These are phyloP conservation scores for Elanus axillaris DNA, from an alignment of 2,113 vertebrate species.

Conservation along the genomic window DNA sequence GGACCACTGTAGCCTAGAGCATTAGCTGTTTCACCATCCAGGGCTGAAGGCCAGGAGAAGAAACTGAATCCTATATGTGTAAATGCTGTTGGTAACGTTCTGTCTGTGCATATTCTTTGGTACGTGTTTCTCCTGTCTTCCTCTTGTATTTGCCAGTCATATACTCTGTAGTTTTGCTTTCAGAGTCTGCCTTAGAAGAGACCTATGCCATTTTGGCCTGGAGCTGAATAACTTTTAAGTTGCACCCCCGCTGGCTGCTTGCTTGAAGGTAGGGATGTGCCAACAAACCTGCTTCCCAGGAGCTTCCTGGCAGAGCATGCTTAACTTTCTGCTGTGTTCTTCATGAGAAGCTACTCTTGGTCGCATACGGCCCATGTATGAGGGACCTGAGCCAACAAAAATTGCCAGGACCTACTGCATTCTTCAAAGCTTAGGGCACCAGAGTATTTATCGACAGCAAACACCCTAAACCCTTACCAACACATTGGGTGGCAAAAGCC, in stretches of 20 bases:
- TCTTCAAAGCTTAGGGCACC: not conserved
- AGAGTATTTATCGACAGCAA: not conserved
- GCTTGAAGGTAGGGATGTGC: not conserved
- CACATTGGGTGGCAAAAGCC: not conserved
- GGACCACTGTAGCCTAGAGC: not conserved
- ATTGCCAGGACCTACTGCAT: not conserved
- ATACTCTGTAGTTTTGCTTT: not conserved
- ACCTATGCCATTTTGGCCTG: not conserved
- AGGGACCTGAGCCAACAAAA: not conserved
- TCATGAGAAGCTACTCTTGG: not conserved
- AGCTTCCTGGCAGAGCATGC: not conserved
- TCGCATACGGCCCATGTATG: not conserved
- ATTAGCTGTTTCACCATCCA: not conserved
- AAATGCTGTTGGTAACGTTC: not conserved
- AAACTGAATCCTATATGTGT: not conserved
- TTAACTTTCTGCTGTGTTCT: not conserved
- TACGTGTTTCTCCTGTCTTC: not conserved
- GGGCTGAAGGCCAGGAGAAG: not conserved
- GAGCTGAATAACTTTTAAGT: not conserved
- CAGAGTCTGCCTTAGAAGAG: not conserved
- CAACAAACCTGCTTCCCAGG: not conserved
- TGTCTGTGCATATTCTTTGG: not conserved
- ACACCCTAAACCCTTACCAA: not conserved
- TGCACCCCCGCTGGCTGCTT: not conserved
- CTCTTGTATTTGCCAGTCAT: not conserved